These are phyloP conservation scores for Isurus oxyrinchus DNA, from an alignment of 2,113 vertebrate species.

Conservation along the genomic window DNA sequence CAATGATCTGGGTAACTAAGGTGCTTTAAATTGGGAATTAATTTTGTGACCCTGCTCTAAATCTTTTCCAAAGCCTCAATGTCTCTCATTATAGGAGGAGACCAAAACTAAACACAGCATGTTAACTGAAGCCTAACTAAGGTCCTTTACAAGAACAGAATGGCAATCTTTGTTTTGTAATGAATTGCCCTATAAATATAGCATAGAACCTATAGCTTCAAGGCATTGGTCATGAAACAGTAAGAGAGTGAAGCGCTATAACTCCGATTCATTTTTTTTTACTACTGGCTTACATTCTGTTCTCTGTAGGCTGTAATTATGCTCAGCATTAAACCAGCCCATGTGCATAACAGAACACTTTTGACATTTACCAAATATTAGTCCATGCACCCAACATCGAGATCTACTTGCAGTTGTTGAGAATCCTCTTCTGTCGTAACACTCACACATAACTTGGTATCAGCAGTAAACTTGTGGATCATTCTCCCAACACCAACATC, in stretches of 20 bases:
- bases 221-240: background rate
- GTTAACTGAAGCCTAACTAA: background rate
- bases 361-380: background rate
- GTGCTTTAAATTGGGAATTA: background rate
- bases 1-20: background rate
- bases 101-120: background rate
- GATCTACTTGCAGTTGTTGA: background rate
- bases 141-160: background rate
- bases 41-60: background rate
- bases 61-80: background rate
- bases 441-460: background rate
- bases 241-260: background rate
- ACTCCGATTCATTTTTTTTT: background rate
- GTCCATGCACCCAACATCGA: background rate
- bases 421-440: background rate
- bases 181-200: background rate
- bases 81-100: background rate
- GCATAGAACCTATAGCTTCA: background rate
- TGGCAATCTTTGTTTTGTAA: background rate
- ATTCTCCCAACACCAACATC: background rate
- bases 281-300: background rate
- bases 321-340: background rate
- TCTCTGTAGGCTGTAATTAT: background rate
- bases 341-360: background rate
- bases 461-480: background rate